A percentile compares a stretch with the other conserved stretches of the same genome.
phyloP scores from a whole-genome alignment of 1,140 invertebrate genomes.

The Goniozus legneri region DNA sequence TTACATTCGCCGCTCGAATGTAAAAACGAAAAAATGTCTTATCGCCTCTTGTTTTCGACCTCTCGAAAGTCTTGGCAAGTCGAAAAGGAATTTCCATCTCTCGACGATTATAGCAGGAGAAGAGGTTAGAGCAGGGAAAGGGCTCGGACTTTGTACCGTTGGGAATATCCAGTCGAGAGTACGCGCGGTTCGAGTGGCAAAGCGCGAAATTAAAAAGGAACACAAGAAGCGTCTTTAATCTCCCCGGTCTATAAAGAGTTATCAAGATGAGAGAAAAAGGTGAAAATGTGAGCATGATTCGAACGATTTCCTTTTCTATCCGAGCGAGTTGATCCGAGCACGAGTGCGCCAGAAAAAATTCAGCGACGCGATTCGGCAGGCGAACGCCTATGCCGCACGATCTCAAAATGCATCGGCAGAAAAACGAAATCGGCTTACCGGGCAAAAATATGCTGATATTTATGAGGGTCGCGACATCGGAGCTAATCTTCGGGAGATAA shows the following conservation, averaged over 20 bases:
- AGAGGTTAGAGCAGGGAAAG: too few relatives aligned
- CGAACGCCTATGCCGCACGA: slow-evolving; percentile 37
- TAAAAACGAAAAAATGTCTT: neutral
- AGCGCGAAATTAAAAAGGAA: slow-evolving; percentile 34
- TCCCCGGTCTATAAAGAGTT: slow-evolving; percentile 46
- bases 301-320: too few relatives aligned
- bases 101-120: neutral
- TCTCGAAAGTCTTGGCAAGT: neutral
- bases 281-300: neutral
- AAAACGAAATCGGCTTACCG: slow-evolving; percentile 54
- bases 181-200: neutral
- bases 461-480: slow-evolving; percentile 54
- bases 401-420: slow-evolving; percentile 48
- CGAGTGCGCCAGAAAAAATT: slow-evolving; percentile 32
- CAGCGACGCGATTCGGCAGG: slow-evolving; percentile 45
- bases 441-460: slow-evolving; percentile 51
- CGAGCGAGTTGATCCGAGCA: neutral
- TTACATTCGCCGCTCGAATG: neutral
- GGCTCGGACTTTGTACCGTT: neutral
- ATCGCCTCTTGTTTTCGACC: neutral
- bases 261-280: slow-evolving; percentile 9
- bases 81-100: neutral
- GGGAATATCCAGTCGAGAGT: neutral
- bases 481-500: slow-evolving; percentile 54
- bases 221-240: slow-evolving; percentile 43